Evolutionary conservation across 2,797 vertebrate genomes (phyloP).

Genomic region (Tenualosa ilisha): DNA sequence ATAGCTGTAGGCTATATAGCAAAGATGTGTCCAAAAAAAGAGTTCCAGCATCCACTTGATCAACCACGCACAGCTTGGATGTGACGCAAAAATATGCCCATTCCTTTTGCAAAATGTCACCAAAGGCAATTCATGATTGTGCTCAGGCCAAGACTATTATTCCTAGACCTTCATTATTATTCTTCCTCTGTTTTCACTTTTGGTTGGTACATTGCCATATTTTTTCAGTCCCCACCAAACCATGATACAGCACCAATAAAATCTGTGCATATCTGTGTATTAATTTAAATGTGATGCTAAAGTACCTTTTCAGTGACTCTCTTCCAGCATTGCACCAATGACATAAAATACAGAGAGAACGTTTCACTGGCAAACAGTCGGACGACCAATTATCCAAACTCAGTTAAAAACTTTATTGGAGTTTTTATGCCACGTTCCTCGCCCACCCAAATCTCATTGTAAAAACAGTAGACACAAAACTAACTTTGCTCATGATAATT

Average conservation of each 20-base stretch:
- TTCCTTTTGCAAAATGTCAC: background rate
- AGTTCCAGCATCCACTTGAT: background rate
- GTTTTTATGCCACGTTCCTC: background rate
- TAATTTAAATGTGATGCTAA: background rate
- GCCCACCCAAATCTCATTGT: background rate
- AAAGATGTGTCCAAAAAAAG: background rate
- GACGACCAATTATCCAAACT: slow-evolving; percentile 22
- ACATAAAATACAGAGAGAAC: slow-evolving; percentile 45
- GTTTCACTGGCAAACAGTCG: slow-evolving; percentile 21
- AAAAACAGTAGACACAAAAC: slow-evolving; percentile 13
- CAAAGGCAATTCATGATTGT: background rate
- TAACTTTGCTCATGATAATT: background rate
- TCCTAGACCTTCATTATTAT: background rate
- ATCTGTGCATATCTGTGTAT: background rate
- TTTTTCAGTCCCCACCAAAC: background rate
- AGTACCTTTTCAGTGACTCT: slow-evolving; percentile 57
- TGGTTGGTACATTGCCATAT: background rate
- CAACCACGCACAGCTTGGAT: background rate
- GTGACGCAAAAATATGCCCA: background rate
- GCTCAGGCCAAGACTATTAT: background rate
- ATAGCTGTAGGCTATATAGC: background rate
- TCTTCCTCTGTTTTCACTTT: background rate
- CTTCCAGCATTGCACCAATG: slow-evolving; percentile 62
- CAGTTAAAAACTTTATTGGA: slow-evolving; percentile 29
- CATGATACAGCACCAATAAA: background rate